Evolutionary conservation across 2,888 invertebrate species (phyloP).

Genomic region (Ptycholaimellus sp.): DNA sequence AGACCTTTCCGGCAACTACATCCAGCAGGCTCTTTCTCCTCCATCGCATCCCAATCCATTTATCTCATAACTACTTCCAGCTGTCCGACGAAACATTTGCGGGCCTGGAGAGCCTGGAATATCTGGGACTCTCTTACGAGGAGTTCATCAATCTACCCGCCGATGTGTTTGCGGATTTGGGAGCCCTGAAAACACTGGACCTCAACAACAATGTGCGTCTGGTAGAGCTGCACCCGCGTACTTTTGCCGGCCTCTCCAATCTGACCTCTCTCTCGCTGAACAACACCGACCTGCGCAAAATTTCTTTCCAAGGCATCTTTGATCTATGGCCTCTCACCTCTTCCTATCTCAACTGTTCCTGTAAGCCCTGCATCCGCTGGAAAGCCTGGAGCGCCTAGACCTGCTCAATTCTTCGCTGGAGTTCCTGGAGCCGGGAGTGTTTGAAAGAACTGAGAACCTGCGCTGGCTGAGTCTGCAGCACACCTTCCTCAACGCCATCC

Average conservation of each 20-base stretch:
- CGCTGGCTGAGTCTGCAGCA: too few relatives aligned
- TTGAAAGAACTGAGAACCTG: too few relatives aligned
- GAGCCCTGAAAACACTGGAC: slow-evolving; percentile 44
- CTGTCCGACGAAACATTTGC: slow-evolving; percentile 29
- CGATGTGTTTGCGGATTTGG: slow-evolving; percentile 12
- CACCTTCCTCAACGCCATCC: too few relatives aligned
- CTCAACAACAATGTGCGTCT: slow-evolving; percentile 63
- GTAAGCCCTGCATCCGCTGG: too few relatives aligned
- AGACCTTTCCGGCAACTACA: slow-evolving; percentile 40
- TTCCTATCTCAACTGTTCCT: too few relatives aligned
- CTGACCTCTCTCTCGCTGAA: slow-evolving; percentile 33
- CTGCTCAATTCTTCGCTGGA: too few relatives aligned
- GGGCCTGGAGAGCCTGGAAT: slow-evolving; percentile 54
- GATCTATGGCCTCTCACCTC: too few relatives aligned
- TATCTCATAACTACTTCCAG: background rate
- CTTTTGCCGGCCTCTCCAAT: slow-evolving; percentile 51
- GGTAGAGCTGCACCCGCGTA: slow-evolving; percentile 42
- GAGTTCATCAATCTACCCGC: slow-evolving; percentile 13
- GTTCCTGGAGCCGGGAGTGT: too few relatives aligned
- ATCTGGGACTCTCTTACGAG: slow-evolving; percentile 46
- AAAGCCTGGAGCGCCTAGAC: too few relatives aligned
- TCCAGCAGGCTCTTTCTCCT: slow-evolving; percentile 9
- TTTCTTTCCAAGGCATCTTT: too few relatives aligned
- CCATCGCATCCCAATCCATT: slow-evolving; percentile 1
- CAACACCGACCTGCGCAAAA: slow-evolving; percentile 9